These are phyloP conservation scores for Neoascia interrupta DNA, from an alignment of 2,888 invertebrate genomes.

Conservation along the genomic window DNA sequence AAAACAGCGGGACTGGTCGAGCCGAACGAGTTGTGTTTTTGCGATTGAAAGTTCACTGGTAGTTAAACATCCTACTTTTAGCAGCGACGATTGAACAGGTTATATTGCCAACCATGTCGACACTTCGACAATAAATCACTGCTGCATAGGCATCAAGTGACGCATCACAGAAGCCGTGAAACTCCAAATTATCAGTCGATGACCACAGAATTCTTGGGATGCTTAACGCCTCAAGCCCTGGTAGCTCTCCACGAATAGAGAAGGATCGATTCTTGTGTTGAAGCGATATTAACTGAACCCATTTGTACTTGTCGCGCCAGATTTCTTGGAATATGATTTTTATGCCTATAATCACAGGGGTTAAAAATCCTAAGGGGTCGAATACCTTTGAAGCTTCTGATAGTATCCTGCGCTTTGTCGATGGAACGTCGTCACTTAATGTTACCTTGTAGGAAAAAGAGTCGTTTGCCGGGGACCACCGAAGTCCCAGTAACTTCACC, in stretches of 20 bases:
- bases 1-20: too few relatives aligned
- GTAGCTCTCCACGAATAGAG: neutral
- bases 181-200: neutral
- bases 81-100: conserved; percentile 10
- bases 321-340: conserved; percentile 16
- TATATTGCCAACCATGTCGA: neutral
- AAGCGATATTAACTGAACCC: too few relatives aligned
- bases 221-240: neutral
- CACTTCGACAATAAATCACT: conserved; percentile 20
- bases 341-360: conserved; percentile 4
- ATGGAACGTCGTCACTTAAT: neutral
- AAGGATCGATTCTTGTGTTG: too few relatives aligned
- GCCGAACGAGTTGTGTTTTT: too few relatives aligned
- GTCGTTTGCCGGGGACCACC: conserved; percentile 36
- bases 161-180: conserved; percentile 16
- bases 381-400: conserved; percentile 19
- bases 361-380: conserved; percentile 18
- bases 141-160: conserved; percentile 36
- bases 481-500: conserved; percentile 26
- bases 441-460: conserved; percentile 18
- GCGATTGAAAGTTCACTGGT: too few relatives aligned
- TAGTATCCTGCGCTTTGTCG: conserved; percentile 13
- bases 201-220: conserved; percentile 12
- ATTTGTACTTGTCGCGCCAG: neutral
- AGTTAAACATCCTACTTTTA: conserved; percentile 28